Evolutionary conservation across 2,113 vertebrate species (phyloP), one percentile per base, ranked within the genome.

Genomic region (Ifrita kowaldi): DNA sequence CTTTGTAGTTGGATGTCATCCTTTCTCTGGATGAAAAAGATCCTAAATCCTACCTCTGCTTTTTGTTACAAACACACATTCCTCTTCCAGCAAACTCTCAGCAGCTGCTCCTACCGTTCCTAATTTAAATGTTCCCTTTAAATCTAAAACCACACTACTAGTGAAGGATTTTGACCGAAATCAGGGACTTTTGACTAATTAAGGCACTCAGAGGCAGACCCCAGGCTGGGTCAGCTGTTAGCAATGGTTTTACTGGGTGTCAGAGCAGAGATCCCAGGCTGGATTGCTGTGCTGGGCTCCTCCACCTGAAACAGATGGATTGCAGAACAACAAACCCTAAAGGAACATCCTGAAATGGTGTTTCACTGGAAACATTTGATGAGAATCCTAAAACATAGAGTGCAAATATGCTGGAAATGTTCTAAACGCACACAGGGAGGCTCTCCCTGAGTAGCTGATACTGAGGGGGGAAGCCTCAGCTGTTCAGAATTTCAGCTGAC

Each of bases 401-500:
- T 9, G 17, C 7, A 70, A 53, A 55, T 37, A 23, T 4, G 5
- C 7, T 37, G 64, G 39, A 42, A 79, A 57, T 26, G 13, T 50
- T 50, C 53, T 62, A n/a, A 37, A 59, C 0, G 1, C 10, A 21
- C 24, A 27, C 1, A 9, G 12, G 30, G 67, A 77, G 24, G 41
- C 42, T 13, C 16, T 5, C 41, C 39, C 24, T 16, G 3, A 10
- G 35, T 1, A 69, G 57, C 22, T 55, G 86, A 63, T n/a, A 16
- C 0, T 13, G 62, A 90, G 32, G 59, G 52, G 52, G 83, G 30
- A 90, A 81, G 55, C 28, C 62, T 39, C 52, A 39, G 3, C 9
- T 41, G 13, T 28, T 76, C 27, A 22, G 33, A 52, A 60, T 27
- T 89, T 9, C 50, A 74, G 59, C 21, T 59, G 70, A 73, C 57